Base-by-base conservation (phyloP, 1,140 invertebrate genomes). In the Drosophila ficusphila region DNA sequence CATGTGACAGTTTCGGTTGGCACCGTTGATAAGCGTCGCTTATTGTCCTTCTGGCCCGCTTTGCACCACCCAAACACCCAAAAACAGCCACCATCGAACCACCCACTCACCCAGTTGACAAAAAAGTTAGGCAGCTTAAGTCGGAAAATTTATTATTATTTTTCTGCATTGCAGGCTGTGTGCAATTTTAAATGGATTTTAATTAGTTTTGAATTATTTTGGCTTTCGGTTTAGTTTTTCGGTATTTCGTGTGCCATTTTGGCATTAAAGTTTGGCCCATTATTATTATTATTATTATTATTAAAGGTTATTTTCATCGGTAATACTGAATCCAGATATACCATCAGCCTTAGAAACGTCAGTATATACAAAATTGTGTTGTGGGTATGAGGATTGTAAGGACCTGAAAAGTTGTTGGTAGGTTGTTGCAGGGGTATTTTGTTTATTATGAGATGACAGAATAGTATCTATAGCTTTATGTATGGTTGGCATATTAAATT, bases 191-290 rank as follows among this genome's bases (percentile, higher is more conserved):
- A 72, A 70, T 57, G 67, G 46, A 71, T 77, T 77, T 78, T 79
- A 79, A 77, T 77, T 77, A 71, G 58, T 65, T 76, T 77, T 73
- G 69, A 73, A 73, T 73, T 73, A 73, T 73, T 73, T 73, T 19
- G 68, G 46, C 49, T 72, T 46, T 46, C 12, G 23, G 23, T 27
- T 52, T 25, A 46, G 56, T 52, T 73, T 61, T 68, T 48, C 47
- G 56, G 64, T 21, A 67, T 67, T 52, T 42, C 46, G 27, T 67
- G 46, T 25, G 34, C 34, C 60, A 67, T 67, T 68, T 62, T 53
- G 57, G 46, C 48, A 44, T 72, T 72, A 47, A 73, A 69, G 14
- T 73, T 72, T 73, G 39, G 11, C 31, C 69, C n/a, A n/a, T n/a
- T n/a, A n/a, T n/a, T n/a, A n/a, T n/a, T n/a, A n/a, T n/a, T n/a